Evolutionary conservation across 1,140 invertebrate genomes (phyloP).

Genomic region (Solenopsis invicta): DNA sequence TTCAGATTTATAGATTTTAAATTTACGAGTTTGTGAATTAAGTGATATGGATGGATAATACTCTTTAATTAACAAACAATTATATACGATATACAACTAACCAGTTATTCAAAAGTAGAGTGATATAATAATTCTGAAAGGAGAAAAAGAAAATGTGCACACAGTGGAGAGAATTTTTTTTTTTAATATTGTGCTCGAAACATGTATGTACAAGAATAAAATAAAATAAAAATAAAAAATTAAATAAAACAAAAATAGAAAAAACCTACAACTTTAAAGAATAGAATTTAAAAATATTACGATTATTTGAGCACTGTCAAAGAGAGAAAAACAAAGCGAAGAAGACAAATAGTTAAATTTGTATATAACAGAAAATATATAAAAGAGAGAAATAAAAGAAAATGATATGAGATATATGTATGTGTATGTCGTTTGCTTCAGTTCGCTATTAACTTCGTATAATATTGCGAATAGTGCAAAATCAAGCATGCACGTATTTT

Average conservation of each 20-base stretch:
- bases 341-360: background rate
- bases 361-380: background rate
- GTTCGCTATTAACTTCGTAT: background rate
- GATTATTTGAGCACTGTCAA: too few relatives aligned
- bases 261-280: background rate
- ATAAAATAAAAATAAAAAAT: background rate
- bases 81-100: background rate
- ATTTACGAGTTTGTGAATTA: background rate
- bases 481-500: background rate
- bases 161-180: background rate
- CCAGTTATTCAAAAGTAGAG: background rate
- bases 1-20: background rate
- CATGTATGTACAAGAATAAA: background rate
- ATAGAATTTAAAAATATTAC: background rate
- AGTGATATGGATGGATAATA: background rate
- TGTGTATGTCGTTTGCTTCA: background rate
- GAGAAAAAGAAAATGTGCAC: conserved; percentile 16
- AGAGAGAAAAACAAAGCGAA: conserved; percentile 26
- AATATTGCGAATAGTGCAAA: background rate
- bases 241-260: background rate
- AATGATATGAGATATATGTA: background rate
- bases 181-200: background rate
- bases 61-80: background rate
- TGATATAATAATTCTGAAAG: background rate
- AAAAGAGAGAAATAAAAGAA: conserved; percentile 10